These are phyloP conservation scores for Megalops atlanticus DNA, from an alignment of 2,113 vertebrate species.

Conservation along the genomic window DNA sequence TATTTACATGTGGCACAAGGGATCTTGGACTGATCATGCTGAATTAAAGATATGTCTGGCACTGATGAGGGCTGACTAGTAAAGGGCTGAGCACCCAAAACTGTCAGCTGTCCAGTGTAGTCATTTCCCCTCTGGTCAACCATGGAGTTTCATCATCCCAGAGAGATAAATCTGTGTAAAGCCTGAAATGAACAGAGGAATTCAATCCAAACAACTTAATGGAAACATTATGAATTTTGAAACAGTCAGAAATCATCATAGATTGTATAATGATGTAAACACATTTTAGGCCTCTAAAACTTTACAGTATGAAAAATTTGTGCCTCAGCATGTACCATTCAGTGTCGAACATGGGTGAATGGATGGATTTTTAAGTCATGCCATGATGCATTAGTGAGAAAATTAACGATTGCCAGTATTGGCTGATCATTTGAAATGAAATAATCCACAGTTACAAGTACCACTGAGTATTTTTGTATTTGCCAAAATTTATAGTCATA, in stretches of 20 bases:
- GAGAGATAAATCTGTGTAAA: not conserved
- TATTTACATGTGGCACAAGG: conserved; percentile 1
- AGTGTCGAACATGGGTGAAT: too few relatives aligned
- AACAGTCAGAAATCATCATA: not conserved
- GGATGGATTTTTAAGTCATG: too few relatives aligned
- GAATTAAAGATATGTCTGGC: not conserved
- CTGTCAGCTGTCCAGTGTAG: not conserved
- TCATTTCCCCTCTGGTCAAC: not conserved
- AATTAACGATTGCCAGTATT: too few relatives aligned
- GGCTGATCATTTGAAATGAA: too few relatives aligned
- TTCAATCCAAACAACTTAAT: not conserved
- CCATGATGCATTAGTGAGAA: too few relatives aligned
- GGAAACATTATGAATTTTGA: not conserved
- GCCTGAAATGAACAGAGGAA: not conserved
- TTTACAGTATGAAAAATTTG: too few relatives aligned
- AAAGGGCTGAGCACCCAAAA: not conserved
- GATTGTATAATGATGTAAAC: too few relatives aligned
- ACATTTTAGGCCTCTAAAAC: too few relatives aligned
- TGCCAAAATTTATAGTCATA: too few relatives aligned
- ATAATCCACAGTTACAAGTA: too few relatives aligned
- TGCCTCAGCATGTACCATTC: too few relatives aligned
- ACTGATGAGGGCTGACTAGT: not conserved
- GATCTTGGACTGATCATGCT: not conserved
- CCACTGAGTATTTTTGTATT: too few relatives aligned
- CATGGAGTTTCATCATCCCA: not conserved